phyloP scores from a whole-genome alignment of 2,797 vertebrate genomes.

The Gymnopithys bicolor region DNA sequence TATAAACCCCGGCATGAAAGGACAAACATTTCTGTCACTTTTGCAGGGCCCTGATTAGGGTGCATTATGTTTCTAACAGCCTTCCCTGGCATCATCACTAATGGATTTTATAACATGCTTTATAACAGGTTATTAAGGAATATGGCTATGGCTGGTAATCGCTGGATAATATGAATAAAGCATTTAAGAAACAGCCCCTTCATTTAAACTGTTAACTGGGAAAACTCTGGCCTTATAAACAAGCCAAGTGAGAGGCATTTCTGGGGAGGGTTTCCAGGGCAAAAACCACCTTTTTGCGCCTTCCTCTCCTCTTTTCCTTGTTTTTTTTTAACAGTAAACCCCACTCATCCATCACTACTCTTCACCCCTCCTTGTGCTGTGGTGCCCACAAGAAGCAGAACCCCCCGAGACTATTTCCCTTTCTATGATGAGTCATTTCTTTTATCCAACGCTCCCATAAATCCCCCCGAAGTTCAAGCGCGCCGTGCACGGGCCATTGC shows the following conservation, averaged over 20 bases:
- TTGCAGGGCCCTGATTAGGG: constrained; percentile 54
- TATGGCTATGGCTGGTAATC: constrained; percentile 76
- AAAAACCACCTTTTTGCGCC: not conserved
- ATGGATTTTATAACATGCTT: constrained; percentile 73
- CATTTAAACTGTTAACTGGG: constrained; percentile 73
- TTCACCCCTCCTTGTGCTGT: not conserved
- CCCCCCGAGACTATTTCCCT: not conserved
- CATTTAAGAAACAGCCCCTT: constrained; percentile 76
- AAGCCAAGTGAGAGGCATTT: constrained; percentile 39
- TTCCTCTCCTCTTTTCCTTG: not conserved
- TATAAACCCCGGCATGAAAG: constrained; percentile 30
- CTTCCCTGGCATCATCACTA: constrained; percentile 63
- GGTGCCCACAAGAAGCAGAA: not conserved
- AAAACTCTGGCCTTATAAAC: constrained; percentile 68
- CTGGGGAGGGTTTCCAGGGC: not conserved
- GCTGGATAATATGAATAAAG: constrained; percentile 77
- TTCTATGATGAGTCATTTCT: constrained; percentile 23
- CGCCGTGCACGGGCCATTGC: constrained; percentile 26
- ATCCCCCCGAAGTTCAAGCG: constrained; percentile 15
- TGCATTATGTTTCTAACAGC: constrained; percentile 70
- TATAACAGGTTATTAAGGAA: constrained; percentile 82
- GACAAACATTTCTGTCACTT: constrained; percentile 44
- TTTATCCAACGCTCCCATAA: not conserved
- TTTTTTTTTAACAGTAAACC: not conserved
- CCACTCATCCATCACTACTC: not conserved